Evolutionary conservation across 2,888 invertebrate species (phyloP).

Genomic region (Saturnia pavonia): DNA sequence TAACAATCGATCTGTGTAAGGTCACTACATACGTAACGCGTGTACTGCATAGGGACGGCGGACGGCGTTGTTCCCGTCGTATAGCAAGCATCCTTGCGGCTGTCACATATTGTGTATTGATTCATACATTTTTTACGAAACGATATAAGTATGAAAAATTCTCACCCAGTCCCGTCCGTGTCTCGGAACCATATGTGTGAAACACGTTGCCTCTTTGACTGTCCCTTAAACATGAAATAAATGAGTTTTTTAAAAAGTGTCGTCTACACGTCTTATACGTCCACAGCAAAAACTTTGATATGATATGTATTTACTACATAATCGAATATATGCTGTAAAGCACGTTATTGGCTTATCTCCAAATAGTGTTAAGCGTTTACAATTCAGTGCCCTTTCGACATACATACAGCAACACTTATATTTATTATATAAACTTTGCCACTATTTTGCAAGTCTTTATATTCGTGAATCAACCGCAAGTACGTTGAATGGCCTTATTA

Average conservation of each 20-base stretch:
- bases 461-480: background rate
- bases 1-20: background rate
- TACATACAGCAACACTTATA: background rate
- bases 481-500: background rate
- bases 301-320: background rate
- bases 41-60: background rate
- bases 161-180: too few relatives aligned
- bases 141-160: background rate
- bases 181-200: too few relatives aligned
- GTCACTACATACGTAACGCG: background rate
- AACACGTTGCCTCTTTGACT: background rate
- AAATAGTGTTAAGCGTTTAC: conserved; percentile 10
- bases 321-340: background rate
- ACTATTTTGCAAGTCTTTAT: background rate
- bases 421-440: background rate
- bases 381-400: conserved; percentile 11
- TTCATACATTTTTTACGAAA: background rate
- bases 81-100: background rate
- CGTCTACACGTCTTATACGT: too few relatives aligned
- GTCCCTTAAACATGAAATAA: background rate
- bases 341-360: conserved; percentile 14
- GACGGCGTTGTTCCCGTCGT: background rate
- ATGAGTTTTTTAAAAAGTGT: background rate
- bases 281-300: background rate
- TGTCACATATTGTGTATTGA: background rate